These are phyloP conservation scores for Dryobotodes eremita DNA, from an alignment of 2,888 invertebrate species.

Conservation along the genomic window DNA sequence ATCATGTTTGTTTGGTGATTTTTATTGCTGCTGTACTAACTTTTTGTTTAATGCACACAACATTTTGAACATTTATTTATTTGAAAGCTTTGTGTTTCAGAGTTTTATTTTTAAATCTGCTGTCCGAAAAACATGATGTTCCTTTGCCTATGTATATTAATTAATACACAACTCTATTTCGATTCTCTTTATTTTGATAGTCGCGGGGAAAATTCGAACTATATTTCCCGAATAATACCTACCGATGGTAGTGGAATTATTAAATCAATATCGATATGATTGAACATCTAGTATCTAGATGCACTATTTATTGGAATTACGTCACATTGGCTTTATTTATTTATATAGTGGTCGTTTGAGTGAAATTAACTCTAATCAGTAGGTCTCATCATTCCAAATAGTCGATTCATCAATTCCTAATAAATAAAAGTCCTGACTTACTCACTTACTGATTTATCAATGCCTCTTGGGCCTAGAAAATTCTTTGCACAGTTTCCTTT, in stretches of 20 bases:
- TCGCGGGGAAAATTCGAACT: background rate
- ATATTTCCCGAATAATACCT: constrained; percentile 9
- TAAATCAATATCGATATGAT: constrained; percentile 13
- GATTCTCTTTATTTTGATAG: constrained; percentile 14
- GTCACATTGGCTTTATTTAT: background rate
- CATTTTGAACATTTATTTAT: background rate
- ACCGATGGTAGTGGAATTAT: constrained; percentile 1
- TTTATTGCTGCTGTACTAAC: background rate
- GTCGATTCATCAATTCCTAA: background rate
- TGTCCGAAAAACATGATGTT: background rate
- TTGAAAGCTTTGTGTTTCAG: background rate
- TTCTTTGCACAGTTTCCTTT: background rate
- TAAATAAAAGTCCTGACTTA: background rate
- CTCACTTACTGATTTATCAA: background rate
- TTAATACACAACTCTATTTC: background rate
- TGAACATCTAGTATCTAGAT: background rate
- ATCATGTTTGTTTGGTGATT: constrained; percentile 14
- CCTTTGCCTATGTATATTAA: background rate
- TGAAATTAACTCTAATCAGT: background rate
- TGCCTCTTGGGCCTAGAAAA: background rate
- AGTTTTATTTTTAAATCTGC: background rate
- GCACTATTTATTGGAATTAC: constrained; percentile 1
- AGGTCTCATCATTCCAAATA: background rate
- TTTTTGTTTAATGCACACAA: background rate
- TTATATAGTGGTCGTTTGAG: background rate